These are phyloP conservation scores for Cremastobaeus sp. DNA, from an alignment of 2,888 invertebrate genomes.

Conservation along the genomic window DNA sequence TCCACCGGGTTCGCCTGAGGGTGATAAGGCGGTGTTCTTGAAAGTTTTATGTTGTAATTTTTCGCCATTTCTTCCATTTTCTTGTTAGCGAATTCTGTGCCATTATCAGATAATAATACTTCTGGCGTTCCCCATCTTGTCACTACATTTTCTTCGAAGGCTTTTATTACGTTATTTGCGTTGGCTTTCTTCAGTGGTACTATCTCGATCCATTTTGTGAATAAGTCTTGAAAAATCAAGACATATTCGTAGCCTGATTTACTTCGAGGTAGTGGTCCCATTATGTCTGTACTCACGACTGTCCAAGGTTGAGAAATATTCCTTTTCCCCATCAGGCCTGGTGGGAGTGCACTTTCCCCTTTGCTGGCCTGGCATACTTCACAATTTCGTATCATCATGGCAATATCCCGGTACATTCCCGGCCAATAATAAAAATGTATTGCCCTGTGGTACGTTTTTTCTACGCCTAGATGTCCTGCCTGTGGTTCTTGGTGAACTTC, in stretches of 20 bases:
- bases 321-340: too few relatives aligned
- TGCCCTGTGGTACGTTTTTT: conserved; percentile 22
- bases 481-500: conserved; percentile 4
- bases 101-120: too few relatives aligned
- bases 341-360: too few relatives aligned
- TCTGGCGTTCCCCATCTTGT: background rate
- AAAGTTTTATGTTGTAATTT: conserved; percentile 4
- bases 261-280: too few relatives aligned
- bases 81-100: conserved; percentile 22
- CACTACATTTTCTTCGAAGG: too few relatives aligned
- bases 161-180: too few relatives aligned
- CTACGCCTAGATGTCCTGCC: conserved; percentile 2
- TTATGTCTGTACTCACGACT: too few relatives aligned
- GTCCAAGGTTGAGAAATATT: too few relatives aligned
- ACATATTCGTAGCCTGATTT: too few relatives aligned
- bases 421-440: conserved; percentile 31
- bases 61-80: background rate
- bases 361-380: conserved; percentile 16
- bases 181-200: too few relatives aligned
- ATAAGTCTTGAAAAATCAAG: too few relatives aligned
- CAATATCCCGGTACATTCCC: conserved; percentile 19
- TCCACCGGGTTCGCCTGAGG: conserved; percentile 63
- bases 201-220: too few relatives aligned
- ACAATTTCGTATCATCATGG: conserved; percentile 9
- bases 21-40: conserved; percentile 11